phyloP scores from a whole-genome alignment of 2,888 invertebrate species.

The Cremastinae sp. region DNA sequence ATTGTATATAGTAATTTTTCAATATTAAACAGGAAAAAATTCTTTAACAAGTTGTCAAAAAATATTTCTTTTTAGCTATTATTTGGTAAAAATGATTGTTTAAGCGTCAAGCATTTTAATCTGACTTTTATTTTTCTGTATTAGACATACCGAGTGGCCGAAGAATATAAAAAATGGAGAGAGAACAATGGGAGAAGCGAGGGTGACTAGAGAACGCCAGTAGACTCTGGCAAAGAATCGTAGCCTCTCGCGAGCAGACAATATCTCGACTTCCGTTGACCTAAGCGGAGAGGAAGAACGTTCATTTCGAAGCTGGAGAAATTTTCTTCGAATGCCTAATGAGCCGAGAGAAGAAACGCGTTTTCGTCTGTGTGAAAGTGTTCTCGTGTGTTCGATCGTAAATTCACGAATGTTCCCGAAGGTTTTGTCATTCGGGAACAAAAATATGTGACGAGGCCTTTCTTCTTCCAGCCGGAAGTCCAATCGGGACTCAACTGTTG shows the following conservation, averaged over 20 bases:
- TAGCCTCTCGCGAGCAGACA: slow-evolving; percentile 47
- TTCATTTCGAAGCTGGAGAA: slow-evolving; percentile 31
- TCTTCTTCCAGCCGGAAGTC: slow-evolving; percentile 51
- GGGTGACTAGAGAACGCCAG: slow-evolving; percentile 87
- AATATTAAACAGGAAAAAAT: too few species aligned
- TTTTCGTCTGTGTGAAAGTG: slow-evolving; percentile 10
- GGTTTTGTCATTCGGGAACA: slow-evolving; percentile 31
- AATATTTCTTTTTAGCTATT: too few species aligned
- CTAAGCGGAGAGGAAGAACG: slow-evolving; percentile 32
- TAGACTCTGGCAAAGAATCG: slow-evolving; percentile 83
- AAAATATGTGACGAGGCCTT: slow-evolving; percentile 22
- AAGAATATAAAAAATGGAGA: slow-evolving; percentile 85
- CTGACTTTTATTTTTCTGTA: too few species aligned
- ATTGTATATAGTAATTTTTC: too few species aligned
- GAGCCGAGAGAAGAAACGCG: slow-evolving; percentile 18
- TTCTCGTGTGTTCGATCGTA: background rate
- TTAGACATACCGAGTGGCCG: slow-evolving; percentile 58
- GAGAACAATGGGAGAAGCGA: slow-evolving; percentile 85
- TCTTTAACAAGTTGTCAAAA: too few species aligned
- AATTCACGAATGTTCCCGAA: slow-evolving; percentile 1
- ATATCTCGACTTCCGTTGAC: slow-evolving; percentile 40
- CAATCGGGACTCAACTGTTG: slow-evolving; percentile 60
- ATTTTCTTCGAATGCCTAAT: slow-evolving; percentile 12
- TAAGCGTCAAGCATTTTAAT: too few species aligned
- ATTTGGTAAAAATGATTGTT: too few species aligned